phyloP scores from a whole-genome alignment of 2,113 vertebrate species.

The Lophius piscatorius region DNA sequence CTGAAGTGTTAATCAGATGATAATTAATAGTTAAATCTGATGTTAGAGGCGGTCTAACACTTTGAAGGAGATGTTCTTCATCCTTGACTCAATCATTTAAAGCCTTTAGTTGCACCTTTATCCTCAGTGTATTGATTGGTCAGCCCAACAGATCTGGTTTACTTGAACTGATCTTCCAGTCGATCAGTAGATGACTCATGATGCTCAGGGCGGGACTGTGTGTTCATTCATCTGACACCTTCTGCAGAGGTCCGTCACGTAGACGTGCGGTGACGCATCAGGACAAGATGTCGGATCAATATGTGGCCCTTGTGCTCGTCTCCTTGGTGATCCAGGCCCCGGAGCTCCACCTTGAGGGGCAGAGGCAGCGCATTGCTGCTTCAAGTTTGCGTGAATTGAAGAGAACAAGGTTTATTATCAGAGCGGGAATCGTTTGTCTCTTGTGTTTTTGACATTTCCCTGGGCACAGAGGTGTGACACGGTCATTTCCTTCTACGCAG shows the following conservation, averaged over 20 bases:
- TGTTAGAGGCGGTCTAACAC: too few species aligned
- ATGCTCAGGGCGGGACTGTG: neutral
- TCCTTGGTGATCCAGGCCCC: slow-evolving; percentile 26
- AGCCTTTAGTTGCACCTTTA: too few species aligned
- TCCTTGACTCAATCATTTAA: neutral
- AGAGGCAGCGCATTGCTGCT: neutral
- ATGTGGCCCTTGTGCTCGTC: slow-evolving; percentile 16
- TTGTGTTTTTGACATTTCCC: too few species aligned
- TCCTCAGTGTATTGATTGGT: too few species aligned
- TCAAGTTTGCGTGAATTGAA: slow-evolving; percentile 23
- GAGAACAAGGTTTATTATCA: too few species aligned
- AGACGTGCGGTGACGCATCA: slow-evolving; percentile 6
- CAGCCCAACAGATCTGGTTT: neutral
- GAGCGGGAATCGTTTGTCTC: too few species aligned
- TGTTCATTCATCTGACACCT: neutral
- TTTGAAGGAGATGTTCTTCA: too few species aligned
- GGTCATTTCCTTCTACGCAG: too few species aligned
- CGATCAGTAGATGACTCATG: neutral
- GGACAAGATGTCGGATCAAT: slow-evolving; percentile 32
- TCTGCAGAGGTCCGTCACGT: neutral
- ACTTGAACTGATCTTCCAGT: neutral
- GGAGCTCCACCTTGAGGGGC: neutral
- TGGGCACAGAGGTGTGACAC: too few species aligned
- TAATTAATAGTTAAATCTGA: too few species aligned
- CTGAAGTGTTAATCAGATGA: too few species aligned